phyloP scores from a whole-genome alignment of 2,797 vertebrate species.

The Monodelphis domestica region DNA sequence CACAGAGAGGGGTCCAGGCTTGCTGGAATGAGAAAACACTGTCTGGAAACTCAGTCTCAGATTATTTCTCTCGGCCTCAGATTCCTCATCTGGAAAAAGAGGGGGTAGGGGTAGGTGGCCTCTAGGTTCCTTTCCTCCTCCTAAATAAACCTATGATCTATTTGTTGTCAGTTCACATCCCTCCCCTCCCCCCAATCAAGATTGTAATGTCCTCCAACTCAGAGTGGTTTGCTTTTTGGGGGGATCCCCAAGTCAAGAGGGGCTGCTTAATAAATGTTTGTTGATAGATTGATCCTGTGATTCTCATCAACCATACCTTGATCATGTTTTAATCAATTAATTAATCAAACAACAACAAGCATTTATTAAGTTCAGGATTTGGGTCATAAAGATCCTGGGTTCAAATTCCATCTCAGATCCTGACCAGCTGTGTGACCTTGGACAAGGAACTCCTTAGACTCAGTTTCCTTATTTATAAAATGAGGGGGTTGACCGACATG shows the following conservation, averaged over 20 bases:
- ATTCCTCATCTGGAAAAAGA: neutral
- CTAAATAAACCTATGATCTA: neutral
- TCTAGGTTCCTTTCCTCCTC: neutral
- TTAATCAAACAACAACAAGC: neutral
- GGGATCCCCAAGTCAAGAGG: neutral
- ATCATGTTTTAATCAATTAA: neutral
- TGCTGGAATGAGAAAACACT: neutral
- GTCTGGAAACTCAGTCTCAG: neutral
- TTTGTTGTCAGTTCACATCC: neutral
- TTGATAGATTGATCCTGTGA: neutral
- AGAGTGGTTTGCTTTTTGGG: neutral
- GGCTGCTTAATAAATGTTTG: neutral
- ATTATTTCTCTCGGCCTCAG: neutral
- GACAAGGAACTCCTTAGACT: neutral
- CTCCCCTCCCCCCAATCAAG: neutral
- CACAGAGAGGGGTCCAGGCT: neutral
- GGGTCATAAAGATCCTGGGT: neutral
- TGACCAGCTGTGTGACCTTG: neutral
- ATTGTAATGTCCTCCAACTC: neutral
- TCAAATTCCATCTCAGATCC: neutral
- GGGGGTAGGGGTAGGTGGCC: neutral
- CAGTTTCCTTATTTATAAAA: neutral
- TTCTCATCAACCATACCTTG: neutral
- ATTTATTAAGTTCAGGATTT: neutral
- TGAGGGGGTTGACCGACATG: neutral